Evolutionary conservation across 2,113 vertebrate genomes (phyloP).

Genomic region (Plecotus auritus): DNA sequence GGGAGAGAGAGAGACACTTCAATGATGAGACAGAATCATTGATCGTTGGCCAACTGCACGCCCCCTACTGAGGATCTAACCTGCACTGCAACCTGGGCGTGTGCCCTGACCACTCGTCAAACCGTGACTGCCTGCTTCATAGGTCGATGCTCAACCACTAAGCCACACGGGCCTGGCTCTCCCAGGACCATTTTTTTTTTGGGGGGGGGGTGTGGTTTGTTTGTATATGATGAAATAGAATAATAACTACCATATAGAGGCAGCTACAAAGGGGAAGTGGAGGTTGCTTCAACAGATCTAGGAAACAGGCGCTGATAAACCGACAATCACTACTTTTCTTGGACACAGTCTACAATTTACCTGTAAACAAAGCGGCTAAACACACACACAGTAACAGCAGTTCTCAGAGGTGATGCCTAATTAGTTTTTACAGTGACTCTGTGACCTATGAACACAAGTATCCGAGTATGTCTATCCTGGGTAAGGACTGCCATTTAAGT

Average conservation of each 20-base stretch:
- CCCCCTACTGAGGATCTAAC: too few relatives aligned
- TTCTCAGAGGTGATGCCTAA: not conserved
- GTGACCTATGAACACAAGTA: not conserved
- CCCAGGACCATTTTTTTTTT: too few relatives aligned
- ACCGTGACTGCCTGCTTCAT: too few relatives aligned
- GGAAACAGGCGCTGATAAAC: not conserved
- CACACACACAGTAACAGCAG: not conserved
- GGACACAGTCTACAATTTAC: not conserved
- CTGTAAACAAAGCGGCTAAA: not conserved
- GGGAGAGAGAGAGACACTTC: too few relatives aligned
- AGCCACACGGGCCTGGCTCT: too few relatives aligned
- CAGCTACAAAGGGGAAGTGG: not conserved
- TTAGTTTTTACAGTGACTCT: not conserved
- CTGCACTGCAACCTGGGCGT: too few relatives aligned
- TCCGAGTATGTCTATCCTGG: not conserved
- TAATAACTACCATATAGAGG: not conserved
- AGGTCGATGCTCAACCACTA: too few relatives aligned
- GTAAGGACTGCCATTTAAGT: not conserved
- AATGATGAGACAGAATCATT: too few relatives aligned
- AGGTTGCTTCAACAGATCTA: not conserved
- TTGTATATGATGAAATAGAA: not conserved
- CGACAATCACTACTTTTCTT: not conserved
- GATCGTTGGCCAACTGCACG: too few relatives aligned
- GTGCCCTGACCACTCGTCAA: too few relatives aligned
- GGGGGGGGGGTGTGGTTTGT: not conserved